Evolutionary conservation across 1,140 invertebrate species (phyloP), one percentile per base, ranked within the genome.

Genomic region (Diabrotica undecimpunctata): DNA sequence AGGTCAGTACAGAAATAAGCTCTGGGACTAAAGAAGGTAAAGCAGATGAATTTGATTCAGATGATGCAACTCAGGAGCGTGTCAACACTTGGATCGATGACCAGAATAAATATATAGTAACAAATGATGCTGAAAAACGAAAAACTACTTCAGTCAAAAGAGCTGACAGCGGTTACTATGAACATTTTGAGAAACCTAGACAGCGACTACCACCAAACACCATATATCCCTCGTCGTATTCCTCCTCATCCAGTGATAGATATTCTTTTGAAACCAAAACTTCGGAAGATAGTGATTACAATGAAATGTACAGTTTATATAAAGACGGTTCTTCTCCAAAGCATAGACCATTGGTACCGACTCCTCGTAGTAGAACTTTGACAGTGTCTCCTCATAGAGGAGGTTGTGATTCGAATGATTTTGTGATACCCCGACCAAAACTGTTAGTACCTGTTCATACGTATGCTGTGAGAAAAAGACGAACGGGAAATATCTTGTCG

Each of bases 381-480:
- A 76, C 66, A 80, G 80, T 61, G 81, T 79, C 65, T 75, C 80
- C 74, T 79, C 79, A 39, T 70, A 54, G 79, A 78, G 81, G 77
- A 38, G 79, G 78, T 67, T 68, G 65, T 12, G 60, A 41, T 8
- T 80, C 81, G 60, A 76, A 72, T 67, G 88, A 90, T 67, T 93
- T 93, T 79, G 83, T 85, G 52, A 93, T 94, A 77, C 92, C 92
- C 0, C 81, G 92, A 72, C 91, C 91, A 11, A 89, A 91, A 75
- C 83, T 94, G 64, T 91, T 94, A 72, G 91, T 93, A 61, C 91
- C 91, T 54, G 90, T 93, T 61, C 91, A 94, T 81, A 92, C 91
- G 4, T 93, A 93, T 77, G 91, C 90, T 37, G 86, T 87, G 57
- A 81, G 89, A 64, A 87, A 88, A 68, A 82, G 91, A 60, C 83